Conservation (phyloP, 2,888 invertebrate genomes). For the Fragum fragum region DNA sequence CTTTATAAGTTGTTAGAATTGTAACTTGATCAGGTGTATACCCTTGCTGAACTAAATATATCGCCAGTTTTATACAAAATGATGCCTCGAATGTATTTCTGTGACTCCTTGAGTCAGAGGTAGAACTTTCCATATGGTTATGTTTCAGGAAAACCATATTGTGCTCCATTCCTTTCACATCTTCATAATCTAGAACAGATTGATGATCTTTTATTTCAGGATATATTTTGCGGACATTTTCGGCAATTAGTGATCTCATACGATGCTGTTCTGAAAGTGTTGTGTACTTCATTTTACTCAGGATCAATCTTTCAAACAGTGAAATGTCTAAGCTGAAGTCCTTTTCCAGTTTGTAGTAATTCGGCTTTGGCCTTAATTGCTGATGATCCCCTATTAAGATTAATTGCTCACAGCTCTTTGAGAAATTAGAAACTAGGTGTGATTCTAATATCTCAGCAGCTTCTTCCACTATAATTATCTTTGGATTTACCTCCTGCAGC, state of each 20-base stretch:
- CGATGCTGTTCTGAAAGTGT: conserved; percentile 89
- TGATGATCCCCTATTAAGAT: conserved; percentile 95
- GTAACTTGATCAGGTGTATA: conserved; percentile 77
- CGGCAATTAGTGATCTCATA: conserved; percentile 89
- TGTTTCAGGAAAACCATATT: conserved; percentile 81
- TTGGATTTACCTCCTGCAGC: conserved; percentile 83
- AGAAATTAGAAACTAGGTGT: conserved; percentile 93
- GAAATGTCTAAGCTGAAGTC: conserved; percentile 92
- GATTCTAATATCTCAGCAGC: conserved; percentile 95
- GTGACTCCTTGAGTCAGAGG: conserved; percentile 63
- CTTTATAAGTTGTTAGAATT: conserved; percentile 71
- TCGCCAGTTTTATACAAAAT: conserved; percentile 72
- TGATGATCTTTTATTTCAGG: conserved; percentile 63
- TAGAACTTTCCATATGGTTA: conserved; percentile 61
- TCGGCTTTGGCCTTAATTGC: conserved; percentile 92
- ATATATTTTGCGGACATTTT: conserved; percentile 81
- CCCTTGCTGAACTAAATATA: conserved; percentile 78
- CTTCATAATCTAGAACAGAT: conserved; percentile 64
- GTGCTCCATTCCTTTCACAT: conserved; percentile 70
- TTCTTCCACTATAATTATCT: conserved; percentile 91
- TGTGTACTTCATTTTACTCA: conserved; percentile 89
- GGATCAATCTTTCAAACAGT: conserved; percentile 93
- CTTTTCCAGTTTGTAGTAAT: conserved; percentile 90
- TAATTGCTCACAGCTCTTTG: conserved; percentile 92
- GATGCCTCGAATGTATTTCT: conserved; percentile 78